Evolutionary conservation across 1,140 invertebrate genomes (phyloP).

Genomic region (Pentalonia nigronervosa): DNA sequence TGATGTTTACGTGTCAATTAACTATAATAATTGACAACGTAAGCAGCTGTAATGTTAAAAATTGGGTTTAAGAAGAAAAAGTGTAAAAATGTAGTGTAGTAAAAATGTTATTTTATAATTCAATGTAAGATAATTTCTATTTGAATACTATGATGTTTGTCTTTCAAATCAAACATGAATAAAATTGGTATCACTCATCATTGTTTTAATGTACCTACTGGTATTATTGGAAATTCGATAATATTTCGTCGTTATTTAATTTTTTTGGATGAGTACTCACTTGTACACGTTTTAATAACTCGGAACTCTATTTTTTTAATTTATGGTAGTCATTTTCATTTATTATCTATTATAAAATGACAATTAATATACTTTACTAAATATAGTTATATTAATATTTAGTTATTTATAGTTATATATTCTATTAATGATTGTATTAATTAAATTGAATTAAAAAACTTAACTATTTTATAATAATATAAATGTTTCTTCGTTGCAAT

Average conservation of each 20-base stretch:
- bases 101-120: background rate
- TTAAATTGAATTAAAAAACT: background rate
- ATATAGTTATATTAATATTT: background rate
- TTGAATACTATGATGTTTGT: background rate
- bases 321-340: background rate
- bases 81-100: no score
- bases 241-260: background rate
- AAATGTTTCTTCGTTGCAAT: background rate
- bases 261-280: background rate
- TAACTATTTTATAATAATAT: no score
- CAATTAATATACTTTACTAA: background rate
- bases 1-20: background rate
- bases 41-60: background rate
- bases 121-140: background rate
- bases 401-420: no score
- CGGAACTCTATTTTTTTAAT: background rate
- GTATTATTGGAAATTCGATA: background rate
- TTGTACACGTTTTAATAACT: background rate
- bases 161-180: background rate
- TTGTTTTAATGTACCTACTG: background rate
- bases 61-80: background rate
- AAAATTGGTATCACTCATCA: background rate
- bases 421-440: background rate
- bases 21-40: background rate
- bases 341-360: background rate